A percentile compares a stretch with the other conserved stretches of the same genome.
These are phyloP conservation scores for Stegostoma tigrinum DNA, from an alignment of 2,113 vertebrate genomes.

Conservation along the genomic window DNA sequence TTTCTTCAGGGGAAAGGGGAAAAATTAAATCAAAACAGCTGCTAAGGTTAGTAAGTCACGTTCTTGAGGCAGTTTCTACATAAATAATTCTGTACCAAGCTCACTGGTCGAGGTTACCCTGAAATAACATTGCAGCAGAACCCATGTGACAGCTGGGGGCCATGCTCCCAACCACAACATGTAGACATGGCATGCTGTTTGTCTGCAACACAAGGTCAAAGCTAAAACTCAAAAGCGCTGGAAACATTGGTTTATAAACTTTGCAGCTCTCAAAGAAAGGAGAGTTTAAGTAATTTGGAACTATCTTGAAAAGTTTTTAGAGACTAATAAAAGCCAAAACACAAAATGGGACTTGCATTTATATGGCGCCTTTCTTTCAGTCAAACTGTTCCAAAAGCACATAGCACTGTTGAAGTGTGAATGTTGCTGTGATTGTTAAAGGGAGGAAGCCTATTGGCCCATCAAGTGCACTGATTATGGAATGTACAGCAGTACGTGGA, in stretches of 20 bases:
- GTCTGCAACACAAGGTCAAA: not conserved
- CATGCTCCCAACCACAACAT: not conserved
- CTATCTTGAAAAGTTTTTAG: not conserved
- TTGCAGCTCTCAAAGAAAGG: not conserved
- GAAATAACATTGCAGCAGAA: not conserved
- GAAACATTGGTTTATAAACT: not conserved
- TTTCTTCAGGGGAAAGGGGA: not conserved
- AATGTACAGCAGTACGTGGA: not conserved
- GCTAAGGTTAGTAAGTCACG: too few species aligned
- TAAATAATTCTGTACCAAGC: not conserved
- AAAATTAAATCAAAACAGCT: not conserved
- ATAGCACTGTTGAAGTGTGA: not conserved
- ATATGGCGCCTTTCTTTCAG: not conserved
- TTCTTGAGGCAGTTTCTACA: not conserved
- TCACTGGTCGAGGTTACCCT: not conserved
- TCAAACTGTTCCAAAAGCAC: not conserved
- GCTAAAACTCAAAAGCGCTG: not conserved
- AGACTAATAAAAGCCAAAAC: not conserved
- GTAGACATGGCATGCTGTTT: not conserved
- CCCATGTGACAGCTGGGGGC: not conserved
- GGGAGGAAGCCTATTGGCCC: too few species aligned
- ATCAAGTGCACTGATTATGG: not conserved
- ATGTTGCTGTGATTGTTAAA: not conserved
- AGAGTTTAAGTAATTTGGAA: not conserved
- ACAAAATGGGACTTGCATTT: not conserved